Evolutionary conservation across 2,888 invertebrate genomes (phyloP).

Genomic region (Drepanosiphum platanoidis): DNA sequence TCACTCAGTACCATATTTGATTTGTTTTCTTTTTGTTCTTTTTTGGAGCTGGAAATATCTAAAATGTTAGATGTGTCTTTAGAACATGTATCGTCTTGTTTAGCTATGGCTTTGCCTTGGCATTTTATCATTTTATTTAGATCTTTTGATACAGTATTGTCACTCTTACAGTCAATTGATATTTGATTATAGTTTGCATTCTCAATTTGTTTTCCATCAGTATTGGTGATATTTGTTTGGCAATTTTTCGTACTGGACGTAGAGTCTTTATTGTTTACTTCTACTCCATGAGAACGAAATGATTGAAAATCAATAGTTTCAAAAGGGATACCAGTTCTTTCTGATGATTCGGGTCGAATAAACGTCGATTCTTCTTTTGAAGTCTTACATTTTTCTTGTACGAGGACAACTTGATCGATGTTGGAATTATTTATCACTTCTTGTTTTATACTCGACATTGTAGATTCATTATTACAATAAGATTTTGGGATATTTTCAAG

Average conservation of each 20-base stretch:
- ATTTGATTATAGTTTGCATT: background rate
- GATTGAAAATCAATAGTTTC: slow-evolving; percentile 7
- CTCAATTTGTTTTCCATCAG: background rate
- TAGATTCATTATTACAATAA: slow-evolving; percentile 14
- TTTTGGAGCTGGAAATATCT: background rate
- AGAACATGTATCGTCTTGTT: background rate
- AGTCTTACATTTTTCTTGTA: slow-evolving; percentile 31
- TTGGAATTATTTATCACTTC: background rate
- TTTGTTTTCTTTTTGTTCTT: slow-evolving; percentile 3
- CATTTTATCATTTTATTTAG: background rate
- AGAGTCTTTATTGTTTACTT: background rate
- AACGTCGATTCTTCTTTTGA: background rate
- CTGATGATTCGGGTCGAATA: slow-evolving; percentile 6
- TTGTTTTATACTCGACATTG: background rate
- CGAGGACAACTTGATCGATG: background rate
- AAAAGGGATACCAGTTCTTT: background rate
- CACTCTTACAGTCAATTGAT: background rate
- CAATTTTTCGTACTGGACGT: background rate
- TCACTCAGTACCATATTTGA: slow-evolving; percentile 8
- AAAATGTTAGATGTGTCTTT: slow-evolving; percentile 3
- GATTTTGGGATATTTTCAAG: slow-evolving; percentile 14
- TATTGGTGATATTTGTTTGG: background rate
- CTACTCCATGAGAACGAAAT: slow-evolving; percentile 10
- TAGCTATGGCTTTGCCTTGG: background rate
- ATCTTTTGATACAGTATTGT: slow-evolving; percentile 5